Percentiles rank a stretch among this genome's conserved stretches.
Conservation (phyloP, 2,888 invertebrate species). For the Lepidonotus clava region DNA sequence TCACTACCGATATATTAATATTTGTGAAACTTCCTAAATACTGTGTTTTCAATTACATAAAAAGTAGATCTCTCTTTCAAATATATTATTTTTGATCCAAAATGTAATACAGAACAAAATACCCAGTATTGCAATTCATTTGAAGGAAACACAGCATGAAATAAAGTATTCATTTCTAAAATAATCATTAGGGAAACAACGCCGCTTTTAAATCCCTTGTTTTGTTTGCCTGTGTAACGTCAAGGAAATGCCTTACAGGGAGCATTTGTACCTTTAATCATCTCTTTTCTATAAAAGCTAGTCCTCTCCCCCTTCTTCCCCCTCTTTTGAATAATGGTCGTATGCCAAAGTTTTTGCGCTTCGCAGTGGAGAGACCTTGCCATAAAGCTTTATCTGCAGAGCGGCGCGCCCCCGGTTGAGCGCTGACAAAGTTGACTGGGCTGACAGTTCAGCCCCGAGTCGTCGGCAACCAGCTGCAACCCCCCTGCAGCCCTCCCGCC, state of each 20-base stretch:
- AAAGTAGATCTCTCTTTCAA: no score
- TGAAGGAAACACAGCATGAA: no score
- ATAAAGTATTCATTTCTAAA: no score
- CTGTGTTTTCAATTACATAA: no score
- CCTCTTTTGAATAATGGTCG: neutral
- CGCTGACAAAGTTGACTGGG: conserved; percentile 35
- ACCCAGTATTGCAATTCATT: no score
- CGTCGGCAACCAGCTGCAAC: conserved; percentile 22
- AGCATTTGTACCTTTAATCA: conserved; percentile 11
- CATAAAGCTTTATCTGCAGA: neutral
- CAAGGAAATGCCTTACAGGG: neutral
- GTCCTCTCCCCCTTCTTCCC: neutral
- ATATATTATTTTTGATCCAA: no score
- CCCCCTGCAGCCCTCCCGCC: neutral
- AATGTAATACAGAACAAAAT: no score
- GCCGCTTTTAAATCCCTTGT: no score
- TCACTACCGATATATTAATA: no score
- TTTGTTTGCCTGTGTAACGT: neutral
- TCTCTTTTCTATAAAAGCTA: neutral
- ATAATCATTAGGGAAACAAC: no score
- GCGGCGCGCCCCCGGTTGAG: neutral
- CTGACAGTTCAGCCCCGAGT: conserved; percentile 37
- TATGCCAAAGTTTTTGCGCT: conserved; percentile 29
- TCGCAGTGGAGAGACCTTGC: neutral
- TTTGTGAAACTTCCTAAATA: no score